These are phyloP conservation scores for Pristionchus mayeri DNA, from an alignment of 2,888 invertebrate genomes.

Conservation along the genomic window DNA sequence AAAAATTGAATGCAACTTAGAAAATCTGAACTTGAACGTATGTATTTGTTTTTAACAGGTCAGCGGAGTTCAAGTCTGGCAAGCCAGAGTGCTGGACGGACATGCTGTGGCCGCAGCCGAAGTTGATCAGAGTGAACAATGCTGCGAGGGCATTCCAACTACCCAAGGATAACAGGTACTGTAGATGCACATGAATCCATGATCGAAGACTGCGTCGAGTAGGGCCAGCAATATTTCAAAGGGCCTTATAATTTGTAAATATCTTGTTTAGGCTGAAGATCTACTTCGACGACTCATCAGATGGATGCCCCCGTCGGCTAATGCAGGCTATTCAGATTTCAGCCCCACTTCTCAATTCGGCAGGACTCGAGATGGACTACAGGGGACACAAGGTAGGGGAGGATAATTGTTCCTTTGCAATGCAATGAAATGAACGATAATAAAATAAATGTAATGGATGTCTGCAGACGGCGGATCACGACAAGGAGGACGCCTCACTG, in stretches of 20 bases:
- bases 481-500: conserved; percentile 55
- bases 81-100: conserved; percentile 78
- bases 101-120: conserved; percentile 82
- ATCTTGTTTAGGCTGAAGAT: conserved; percentile 67
- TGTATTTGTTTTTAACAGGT: conserved; percentile 27
- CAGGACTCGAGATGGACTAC: conserved; percentile 68
- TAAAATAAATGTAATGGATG: background rate
- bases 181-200: too few species aligned
- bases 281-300: conserved; percentile 67
- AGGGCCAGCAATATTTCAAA: too few species aligned
- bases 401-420: background rate
- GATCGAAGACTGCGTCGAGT: too few species aligned
- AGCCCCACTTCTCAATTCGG: conserved; percentile 57
- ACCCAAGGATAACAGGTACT: conserved; percentile 59
- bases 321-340: conserved; percentile 69
- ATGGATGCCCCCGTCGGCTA: conserved; percentile 63
- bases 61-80: conserved; percentile 51
- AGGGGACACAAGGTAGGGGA: conserved; percentile 61
- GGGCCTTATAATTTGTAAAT: too few species aligned
- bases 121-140: conserved; percentile 77
- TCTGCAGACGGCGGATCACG: conserved; percentile 62
- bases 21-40: too few species aligned
- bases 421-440: background rate
- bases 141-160: conserved; percentile 53
- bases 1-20: too few species aligned